A percentile compares a stretch with the other conserved stretches of the same genome.
phyloP scores from a whole-genome alignment of 92 coral and sea anemone genomes.

The Actinernus sp. region DNA sequence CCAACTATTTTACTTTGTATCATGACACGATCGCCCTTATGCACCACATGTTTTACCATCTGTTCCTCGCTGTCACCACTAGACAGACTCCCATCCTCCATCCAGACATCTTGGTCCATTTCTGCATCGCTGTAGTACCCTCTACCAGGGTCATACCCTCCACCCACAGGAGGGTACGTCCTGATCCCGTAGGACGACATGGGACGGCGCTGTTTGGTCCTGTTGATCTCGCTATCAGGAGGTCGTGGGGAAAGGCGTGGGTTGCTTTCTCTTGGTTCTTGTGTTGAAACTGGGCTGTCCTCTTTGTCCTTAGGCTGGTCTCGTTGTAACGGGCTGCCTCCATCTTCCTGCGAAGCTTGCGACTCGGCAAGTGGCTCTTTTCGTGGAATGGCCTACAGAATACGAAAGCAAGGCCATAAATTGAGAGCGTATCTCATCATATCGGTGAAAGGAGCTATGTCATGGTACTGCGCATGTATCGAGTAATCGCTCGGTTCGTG shows the following conservation, averaged over 20 bases:
- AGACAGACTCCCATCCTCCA: slow-evolving; percentile 47
- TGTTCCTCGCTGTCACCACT: slow-evolving; percentile 88
- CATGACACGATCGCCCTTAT: slow-evolving; percentile 92
- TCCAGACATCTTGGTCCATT: slow-evolving; percentile 29
- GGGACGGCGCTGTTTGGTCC: slow-evolving; percentile 68
- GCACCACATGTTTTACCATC: slow-evolving; percentile 73
- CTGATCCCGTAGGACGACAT: slow-evolving; percentile 91
- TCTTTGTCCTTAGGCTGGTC: neutral
- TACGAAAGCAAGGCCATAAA: no score
- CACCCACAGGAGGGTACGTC: slow-evolving; percentile 53
- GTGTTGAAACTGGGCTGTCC: slow-evolving; percentile 14
- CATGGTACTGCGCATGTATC: no score
- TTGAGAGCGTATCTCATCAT: no score
- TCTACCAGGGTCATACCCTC: slow-evolving; percentile 14
- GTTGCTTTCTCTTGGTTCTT: neutral
- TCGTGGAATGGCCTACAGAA: neutral
- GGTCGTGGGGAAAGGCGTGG: slow-evolving; percentile 38
- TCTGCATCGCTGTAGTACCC: slow-evolving; percentile 63
- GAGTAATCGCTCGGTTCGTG: no score
- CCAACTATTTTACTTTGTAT: slow-evolving; percentile 87
- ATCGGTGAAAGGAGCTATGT: no score
- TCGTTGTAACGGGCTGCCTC: slow-evolving; percentile 4
- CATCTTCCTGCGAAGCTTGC: slow-evolving; percentile 2
- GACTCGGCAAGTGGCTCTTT: neutral
- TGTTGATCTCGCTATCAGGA: slow-evolving; percentile 32